Percentiles rank a stretch among this genome's conserved stretches.
Conservation (phyloP, 2,888 invertebrate genomes). For the Drosophila bunnanda region DNA sequence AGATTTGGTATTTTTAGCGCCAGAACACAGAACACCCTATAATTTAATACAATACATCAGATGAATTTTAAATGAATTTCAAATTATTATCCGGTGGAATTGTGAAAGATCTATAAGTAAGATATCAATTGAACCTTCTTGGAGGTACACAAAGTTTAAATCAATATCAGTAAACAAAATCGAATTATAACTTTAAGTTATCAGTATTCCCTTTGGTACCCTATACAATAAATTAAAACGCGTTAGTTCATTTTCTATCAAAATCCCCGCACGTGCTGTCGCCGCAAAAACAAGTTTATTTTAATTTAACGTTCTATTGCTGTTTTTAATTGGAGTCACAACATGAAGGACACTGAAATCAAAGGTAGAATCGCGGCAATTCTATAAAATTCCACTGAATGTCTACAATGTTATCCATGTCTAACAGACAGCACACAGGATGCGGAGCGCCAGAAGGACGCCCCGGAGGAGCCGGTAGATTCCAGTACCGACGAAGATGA, state of each 20-base stretch:
- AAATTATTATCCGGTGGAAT: no score
- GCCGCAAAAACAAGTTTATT: slow-evolving; percentile 10
- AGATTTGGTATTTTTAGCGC: background rate
- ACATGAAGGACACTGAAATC: slow-evolving; percentile 32
- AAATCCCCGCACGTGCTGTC: slow-evolving; percentile 36
- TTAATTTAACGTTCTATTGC: slow-evolving; percentile 1
- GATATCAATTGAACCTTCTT: no score
- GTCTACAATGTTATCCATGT: no score
- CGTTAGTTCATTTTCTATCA: slow-evolving; percentile 1
- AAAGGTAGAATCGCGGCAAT: background rate
- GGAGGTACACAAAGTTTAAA: no score
- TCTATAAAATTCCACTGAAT: background rate
- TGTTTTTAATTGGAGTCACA: background rate
- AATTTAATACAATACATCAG: background rate
- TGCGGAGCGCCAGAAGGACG: slow-evolving; percentile 9
- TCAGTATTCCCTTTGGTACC: background rate
- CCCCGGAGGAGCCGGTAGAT: slow-evolving; percentile 5
- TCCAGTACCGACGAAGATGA: slow-evolving; percentile 60
- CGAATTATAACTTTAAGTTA: background rate
- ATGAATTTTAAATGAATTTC: no score
- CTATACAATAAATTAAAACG: background rate
- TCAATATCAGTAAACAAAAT: no score
- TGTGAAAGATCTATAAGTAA: no score
- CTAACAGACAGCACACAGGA: slow-evolving; percentile 9
- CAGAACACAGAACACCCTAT: background rate